Conservation (phyloP, 1,140 invertebrate genomes). For the Dendrolimus kikuchii region DNA sequence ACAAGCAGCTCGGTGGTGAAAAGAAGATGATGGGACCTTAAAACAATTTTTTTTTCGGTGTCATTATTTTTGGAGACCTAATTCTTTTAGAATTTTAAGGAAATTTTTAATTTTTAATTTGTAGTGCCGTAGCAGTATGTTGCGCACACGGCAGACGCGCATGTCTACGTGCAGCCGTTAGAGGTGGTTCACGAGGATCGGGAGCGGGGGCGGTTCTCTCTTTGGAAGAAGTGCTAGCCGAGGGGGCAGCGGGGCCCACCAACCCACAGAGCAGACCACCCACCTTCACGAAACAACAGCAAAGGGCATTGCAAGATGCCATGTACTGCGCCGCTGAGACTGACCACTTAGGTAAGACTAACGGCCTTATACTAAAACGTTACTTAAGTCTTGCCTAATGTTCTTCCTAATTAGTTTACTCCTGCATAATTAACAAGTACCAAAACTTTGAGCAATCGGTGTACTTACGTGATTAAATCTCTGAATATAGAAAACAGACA, state of each 20-base stretch:
- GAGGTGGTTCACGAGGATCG: constrained; percentile 85
- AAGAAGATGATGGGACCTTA: too few relatives aligned
- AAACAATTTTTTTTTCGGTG: too few relatives aligned
- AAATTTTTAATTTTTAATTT: neutral
- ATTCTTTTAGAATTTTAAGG: neutral
- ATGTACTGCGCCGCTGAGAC: constrained; percentile 95
- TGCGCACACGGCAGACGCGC: constrained; percentile 87
- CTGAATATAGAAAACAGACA: too few relatives aligned
- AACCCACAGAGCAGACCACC: constrained; percentile 55
- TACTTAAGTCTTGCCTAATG: too few relatives aligned
- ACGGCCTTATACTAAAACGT: neutral
- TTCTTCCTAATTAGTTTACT: too few relatives aligned
- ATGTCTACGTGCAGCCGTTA: constrained; percentile 84
- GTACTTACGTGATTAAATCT: too few relatives aligned
- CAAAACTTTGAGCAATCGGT: too few relatives aligned
- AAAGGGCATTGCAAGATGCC: constrained; percentile 89
- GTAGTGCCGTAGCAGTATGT: constrained; percentile 88
- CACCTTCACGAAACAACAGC: constrained; percentile 84
- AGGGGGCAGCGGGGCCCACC: constrained; percentile 76
- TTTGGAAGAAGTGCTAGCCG: constrained; percentile 91
- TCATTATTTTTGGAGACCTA: neutral
- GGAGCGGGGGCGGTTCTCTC: constrained; percentile 81
- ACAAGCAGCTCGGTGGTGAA: too few relatives aligned
- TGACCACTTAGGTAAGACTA: constrained; percentile 82
- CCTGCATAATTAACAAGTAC: too few relatives aligned